A percentile compares a stretch with the other conserved stretches of the same genome.
phyloP scores from a whole-genome alignment of 2,888 invertebrate genomes.

The Cheilosia grossa region DNA sequence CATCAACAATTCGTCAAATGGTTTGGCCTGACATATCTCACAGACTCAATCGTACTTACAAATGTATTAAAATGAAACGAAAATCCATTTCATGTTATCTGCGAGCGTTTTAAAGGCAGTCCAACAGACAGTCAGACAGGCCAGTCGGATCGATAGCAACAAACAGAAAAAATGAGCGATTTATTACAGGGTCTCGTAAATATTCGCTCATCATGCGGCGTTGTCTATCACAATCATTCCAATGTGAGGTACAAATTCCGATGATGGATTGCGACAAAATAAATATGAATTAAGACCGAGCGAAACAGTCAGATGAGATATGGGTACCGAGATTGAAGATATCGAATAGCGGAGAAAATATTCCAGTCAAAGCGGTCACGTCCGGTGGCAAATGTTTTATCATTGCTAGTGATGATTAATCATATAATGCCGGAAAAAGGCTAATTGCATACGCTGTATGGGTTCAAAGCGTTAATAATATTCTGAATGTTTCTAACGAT shows the following conservation, averaged over 20 bases:
- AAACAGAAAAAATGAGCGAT: constrained; percentile 15
- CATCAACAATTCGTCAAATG: constrained; percentile 15
- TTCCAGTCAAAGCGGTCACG: background rate
- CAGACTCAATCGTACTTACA: constrained; percentile 12
- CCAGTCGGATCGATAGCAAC: constrained; percentile 2
- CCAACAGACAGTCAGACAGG: constrained; percentile 2
- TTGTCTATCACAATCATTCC: constrained; percentile 21
- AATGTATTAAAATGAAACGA: background rate
- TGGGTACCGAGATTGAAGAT: background rate
- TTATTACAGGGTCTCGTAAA: constrained; percentile 33
- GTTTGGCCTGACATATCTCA: constrained; percentile 3
- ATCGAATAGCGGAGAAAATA: background rate
- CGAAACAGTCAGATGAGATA: constrained; percentile 7
- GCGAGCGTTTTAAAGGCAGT: constrained; percentile 13
- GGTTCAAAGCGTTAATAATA: background rate
- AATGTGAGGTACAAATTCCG: constrained; percentile 4
- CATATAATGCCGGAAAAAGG: background rate
- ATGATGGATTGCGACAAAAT: constrained; percentile 49
- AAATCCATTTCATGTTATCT: constrained; percentile 33
- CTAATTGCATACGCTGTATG: constrained; percentile 4
- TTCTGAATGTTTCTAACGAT: too few relatives aligned
- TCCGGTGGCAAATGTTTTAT: constrained; percentile 6
- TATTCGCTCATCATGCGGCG: constrained; percentile 28
- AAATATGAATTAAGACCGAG: constrained; percentile 25
- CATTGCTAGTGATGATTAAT: constrained; percentile 11